Conservation (phyloP, 2,797 vertebrate species). For the Epinephelus coioides region DNA sequence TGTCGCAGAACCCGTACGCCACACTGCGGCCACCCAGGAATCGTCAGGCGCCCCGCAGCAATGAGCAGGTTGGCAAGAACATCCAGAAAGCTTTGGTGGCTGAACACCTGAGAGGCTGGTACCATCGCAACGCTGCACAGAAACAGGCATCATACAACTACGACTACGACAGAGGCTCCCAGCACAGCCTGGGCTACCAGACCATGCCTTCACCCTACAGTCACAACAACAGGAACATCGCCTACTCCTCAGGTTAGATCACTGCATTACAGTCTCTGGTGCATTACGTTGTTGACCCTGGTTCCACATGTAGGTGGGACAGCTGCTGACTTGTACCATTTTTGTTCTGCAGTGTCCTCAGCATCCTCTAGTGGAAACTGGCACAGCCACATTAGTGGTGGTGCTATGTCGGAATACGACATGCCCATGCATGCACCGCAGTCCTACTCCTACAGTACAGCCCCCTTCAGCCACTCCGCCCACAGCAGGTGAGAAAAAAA, state of each 20-base stretch:
- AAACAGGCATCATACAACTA: constrained; percentile 86
- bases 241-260: constrained; percentile 90
- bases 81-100: constrained; percentile 94
- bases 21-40: constrained; percentile 91
- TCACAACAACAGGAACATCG: constrained; percentile 85
- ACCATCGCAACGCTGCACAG: constrained; percentile 91
- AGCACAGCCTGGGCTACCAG: constrained; percentile 90
- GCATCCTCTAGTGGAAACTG: constrained; percentile 88
- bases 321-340: constrained; percentile 24
- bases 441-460: constrained; percentile 86
- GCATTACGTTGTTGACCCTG: background rate
- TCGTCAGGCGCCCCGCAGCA: constrained; percentile 81
- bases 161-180: constrained; percentile 90
- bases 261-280: background rate
- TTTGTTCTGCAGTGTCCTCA: constrained; percentile 84
- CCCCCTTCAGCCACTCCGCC: constrained; percentile 87
- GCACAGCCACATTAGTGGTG: constrained; percentile 83
- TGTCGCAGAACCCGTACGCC: constrained; percentile 91
- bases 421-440: constrained; percentile 82
- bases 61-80: constrained; percentile 89
- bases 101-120: constrained; percentile 96
- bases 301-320: background rate
- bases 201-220: constrained; percentile 87
- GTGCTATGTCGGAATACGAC: constrained; percentile 87
- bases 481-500: constrained; percentile 91